A percentile compares a stretch with the other conserved stretches of the same genome.
Evolutionary conservation across 2,113 vertebrate genomes (phyloP).

Genomic region (Dicrurus megarhynchus): DNA sequence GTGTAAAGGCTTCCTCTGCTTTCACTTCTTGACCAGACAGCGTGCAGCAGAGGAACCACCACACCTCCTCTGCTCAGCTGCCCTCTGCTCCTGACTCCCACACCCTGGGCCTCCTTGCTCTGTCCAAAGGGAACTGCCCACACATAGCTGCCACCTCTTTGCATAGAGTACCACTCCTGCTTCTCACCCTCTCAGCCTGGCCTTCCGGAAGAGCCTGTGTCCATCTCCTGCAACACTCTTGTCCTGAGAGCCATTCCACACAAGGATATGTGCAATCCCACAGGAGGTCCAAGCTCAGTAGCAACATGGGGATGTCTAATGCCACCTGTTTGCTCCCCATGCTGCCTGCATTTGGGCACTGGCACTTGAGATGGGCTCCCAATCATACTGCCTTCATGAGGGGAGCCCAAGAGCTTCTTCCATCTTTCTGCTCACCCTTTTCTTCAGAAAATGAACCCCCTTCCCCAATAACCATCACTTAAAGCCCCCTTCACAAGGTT

Average conservation of each 20-base stretch:
- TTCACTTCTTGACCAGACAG: background rate
- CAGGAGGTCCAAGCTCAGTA: background rate
- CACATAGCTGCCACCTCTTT: background rate
- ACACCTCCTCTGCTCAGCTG: background rate
- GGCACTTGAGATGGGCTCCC: background rate
- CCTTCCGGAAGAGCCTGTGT: background rate
- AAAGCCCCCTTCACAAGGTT: background rate
- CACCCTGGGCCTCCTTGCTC: background rate
- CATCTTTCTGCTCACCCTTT: background rate
- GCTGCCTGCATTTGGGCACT: background rate
- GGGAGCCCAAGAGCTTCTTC: background rate
- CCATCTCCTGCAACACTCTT: background rate
- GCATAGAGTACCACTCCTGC: background rate
- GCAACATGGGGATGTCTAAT: background rate
- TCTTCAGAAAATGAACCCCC: background rate
- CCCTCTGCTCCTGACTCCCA: background rate
- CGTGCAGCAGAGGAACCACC: background rate
- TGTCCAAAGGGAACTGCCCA: background rate
- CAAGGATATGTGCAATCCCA: background rate
- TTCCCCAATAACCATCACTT: background rate
- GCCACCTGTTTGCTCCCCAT: background rate
- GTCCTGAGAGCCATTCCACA: background rate
- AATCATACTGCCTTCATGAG: background rate
- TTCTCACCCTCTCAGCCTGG: background rate
- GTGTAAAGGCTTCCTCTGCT: background rate